These are phyloP conservation scores for Blomia tropicalis DNA, from an alignment of 2,888 invertebrate genomes.

Conservation along the genomic window DNA sequence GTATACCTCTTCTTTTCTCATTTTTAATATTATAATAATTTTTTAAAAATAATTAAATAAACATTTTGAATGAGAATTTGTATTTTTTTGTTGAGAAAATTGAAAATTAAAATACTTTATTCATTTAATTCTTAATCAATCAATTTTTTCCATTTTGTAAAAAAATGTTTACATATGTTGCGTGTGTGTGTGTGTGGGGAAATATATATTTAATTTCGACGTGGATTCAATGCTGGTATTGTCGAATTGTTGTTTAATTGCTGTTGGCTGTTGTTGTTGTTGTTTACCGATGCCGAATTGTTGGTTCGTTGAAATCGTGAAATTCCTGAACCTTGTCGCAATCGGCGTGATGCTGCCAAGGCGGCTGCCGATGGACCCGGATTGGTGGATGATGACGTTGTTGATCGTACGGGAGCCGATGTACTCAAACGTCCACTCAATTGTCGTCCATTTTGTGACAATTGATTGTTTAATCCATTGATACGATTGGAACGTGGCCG, in stretches of 20 bases:
- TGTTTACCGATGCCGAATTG: background rate
- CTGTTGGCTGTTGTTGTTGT: background rate
- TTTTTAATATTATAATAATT: background rate
- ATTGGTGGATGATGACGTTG: background rate
- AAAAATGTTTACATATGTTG: too few species aligned
- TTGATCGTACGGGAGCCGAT: background rate
- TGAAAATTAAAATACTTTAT: too few species aligned
- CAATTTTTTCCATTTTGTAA: too few species aligned
- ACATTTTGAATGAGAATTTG: too few species aligned
- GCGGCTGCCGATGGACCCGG: background rate
- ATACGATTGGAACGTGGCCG: background rate
- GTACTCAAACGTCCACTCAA: background rate
- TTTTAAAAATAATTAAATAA: background rate
- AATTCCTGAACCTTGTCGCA: background rate
- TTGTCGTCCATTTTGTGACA: background rate
- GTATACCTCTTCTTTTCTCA: background rate
- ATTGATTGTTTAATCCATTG: background rate
- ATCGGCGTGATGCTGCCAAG: background rate
- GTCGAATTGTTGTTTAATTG: constrained; percentile 11
- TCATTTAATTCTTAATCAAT: too few species aligned
- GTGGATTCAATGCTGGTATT: constrained; percentile 13
- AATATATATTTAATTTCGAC: background rate
- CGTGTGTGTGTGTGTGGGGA: too few species aligned
- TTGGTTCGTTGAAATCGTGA: constrained; percentile 11
- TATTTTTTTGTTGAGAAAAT: too few species aligned